Evolutionary conservation across 2,888 invertebrate genomes (phyloP).

Genomic region (Phengaris alcon): DNA sequence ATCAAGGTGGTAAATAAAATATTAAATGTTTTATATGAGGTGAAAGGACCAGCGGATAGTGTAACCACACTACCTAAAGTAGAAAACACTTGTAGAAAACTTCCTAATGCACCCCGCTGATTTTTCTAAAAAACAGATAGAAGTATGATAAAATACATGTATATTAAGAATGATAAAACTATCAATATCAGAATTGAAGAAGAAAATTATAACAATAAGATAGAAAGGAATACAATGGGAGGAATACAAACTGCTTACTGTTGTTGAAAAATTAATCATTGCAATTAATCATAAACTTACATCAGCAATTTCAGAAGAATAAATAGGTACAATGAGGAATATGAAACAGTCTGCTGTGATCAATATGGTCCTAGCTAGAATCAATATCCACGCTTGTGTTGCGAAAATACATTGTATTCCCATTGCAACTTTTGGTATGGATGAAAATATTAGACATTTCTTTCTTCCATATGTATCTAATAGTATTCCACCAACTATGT

Average conservation of each 20-base stretch:
- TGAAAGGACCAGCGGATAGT: slow-evolving; percentile 56
- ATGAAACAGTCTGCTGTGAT: slow-evolving; percentile 23
- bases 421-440: slow-evolving; percentile 26
- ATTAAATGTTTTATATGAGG: slow-evolving; percentile 50
- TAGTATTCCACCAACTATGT: slow-evolving; percentile 18
- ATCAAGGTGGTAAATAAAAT: slow-evolving; percentile 43
- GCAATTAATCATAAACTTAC: slow-evolving; percentile 14
- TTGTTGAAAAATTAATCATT: background rate
- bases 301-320: slow-evolving; percentile 28
- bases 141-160: too few relatives aligned
- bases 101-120: slow-evolving; percentile 56
- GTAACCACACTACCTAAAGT: slow-evolving; percentile 54
- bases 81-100: slow-evolving; percentile 55
- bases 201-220: too few relatives aligned
- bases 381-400: slow-evolving; percentile 26
- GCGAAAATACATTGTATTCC: slow-evolving; percentile 13
- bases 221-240: too few relatives aligned
- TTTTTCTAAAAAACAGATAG: slow-evolving; percentile 51
- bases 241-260: too few relatives aligned
- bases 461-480: slow-evolving; percentile 28
- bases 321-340: slow-evolving; percentile 27
- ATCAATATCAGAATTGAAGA: too few relatives aligned
- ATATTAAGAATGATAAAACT: too few relatives aligned
- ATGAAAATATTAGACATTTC: slow-evolving; percentile 22
- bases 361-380: slow-evolving; percentile 21